These are phyloP conservation scores for Lepidurus couesii DNA, from an alignment of 1,140 invertebrate genomes.

Conservation along the genomic window DNA sequence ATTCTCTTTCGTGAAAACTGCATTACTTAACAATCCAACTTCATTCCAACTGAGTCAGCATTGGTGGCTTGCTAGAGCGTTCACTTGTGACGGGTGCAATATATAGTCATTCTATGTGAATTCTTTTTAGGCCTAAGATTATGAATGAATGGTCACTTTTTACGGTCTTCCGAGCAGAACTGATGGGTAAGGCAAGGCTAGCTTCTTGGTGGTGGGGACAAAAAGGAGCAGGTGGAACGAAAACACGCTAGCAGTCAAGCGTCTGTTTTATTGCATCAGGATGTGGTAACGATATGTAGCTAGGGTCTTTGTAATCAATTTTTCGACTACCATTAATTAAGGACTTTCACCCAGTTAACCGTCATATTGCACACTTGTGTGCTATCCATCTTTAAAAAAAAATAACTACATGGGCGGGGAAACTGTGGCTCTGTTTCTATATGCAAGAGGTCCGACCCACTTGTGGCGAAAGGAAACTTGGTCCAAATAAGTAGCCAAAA, in stretches of 20 bases:
- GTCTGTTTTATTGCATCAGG: constrained; percentile 15
- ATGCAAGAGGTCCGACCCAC: not conserved
- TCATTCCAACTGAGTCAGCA: too few relatives aligned
- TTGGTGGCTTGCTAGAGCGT: not conserved
- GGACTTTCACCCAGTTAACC: constrained; percentile 9
- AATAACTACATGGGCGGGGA: not conserved
- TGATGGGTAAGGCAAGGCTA: not conserved
- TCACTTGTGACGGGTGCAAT: not conserved
- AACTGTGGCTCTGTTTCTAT: not conserved
- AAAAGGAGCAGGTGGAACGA: not conserved
- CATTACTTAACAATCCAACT: too few relatives aligned
- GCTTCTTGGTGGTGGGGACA: not conserved
- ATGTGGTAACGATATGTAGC: constrained; percentile 19
- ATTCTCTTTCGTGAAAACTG: too few relatives aligned
- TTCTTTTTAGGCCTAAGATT: not conserved
- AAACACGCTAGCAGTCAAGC: not conserved
- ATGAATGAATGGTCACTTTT: constrained; percentile 1
- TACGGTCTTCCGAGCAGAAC: not conserved
- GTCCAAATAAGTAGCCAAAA: not conserved
- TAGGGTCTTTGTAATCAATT: not conserved
- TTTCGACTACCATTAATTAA: not conserved
- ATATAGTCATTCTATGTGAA: not conserved
- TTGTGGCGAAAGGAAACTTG: not conserved
- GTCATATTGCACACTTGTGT: constrained; percentile 13
- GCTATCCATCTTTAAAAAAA: not conserved